Evolutionary conservation across 2,797 vertebrate genomes (phyloP), one percentile per base, ranked within the genome.

Genomic region (Lacerta bilineata): DNA sequence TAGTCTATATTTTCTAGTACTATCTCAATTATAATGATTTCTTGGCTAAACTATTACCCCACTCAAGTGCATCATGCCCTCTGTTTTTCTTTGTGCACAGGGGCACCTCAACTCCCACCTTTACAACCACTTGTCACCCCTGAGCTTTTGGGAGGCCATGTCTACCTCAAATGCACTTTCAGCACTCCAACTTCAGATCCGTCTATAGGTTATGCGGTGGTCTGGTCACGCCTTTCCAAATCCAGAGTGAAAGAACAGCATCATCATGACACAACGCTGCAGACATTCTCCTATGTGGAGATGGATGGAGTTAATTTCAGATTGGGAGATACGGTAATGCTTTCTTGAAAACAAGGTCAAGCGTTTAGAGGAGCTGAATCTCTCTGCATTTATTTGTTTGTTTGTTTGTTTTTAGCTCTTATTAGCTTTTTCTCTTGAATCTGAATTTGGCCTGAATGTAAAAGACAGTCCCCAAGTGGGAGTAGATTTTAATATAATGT

Each of bases 251-350:
- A 97, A 94, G 97, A 97, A 0, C 96, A 97, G 94, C 91, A 98
- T 92, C 93, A 95, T 84, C 95, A 92, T n/a, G 97, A 98, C 83
- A 95, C 95, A 71, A 97, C 97, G 2, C 64, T 88, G 29, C 95
- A 96, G 93, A 75, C 94, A 0, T 97, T 97, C 92, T 96, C 97
- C 11, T 84, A 94, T 74, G 27, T 96, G 1, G 97, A 98, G 96
- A 97, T 98, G 97, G 97, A 98, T 2, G 96, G 97, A 0, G 59
- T 97, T 75, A 97, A 97, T 93, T 97, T 98, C 95, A 96, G 94
- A 89, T 74, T 97, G 64, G 97, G 97, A 91, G 98, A 98, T 93
- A 98, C 93, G 94, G 97, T 98, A 98, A 98, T 61, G 88, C 69
- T 93, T 68, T 43, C 89, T 87, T 61, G 29, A 95, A 92, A 91